phyloP scores from a whole-genome alignment of 2,888 invertebrate species.

The Drosophila mimica region DNA sequence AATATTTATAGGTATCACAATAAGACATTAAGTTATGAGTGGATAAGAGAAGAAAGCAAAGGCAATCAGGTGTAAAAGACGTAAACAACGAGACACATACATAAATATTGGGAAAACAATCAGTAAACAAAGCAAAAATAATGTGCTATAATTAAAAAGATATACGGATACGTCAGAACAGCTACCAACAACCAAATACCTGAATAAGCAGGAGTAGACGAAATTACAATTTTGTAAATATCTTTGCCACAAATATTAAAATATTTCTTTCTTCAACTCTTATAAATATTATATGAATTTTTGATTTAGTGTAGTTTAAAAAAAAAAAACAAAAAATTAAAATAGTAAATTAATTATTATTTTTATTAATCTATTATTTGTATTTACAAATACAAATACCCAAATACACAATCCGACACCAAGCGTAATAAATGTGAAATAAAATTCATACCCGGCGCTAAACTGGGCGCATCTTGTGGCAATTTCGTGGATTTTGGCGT shows the following conservation, averaged over 20 bases:
- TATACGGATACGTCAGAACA: not conserved
- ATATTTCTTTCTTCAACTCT: not conserved
- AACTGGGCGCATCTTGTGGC: slow-evolving; percentile 50
- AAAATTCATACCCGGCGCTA: slow-evolving; percentile 54
- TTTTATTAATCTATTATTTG: not conserved
- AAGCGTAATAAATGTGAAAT: not conserved
- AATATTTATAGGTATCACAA: slow-evolving; percentile 25
- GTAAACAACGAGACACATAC: slow-evolving; percentile 1
- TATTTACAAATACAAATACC: not conserved
- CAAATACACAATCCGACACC: slow-evolving; percentile 8
- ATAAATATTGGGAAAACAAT: not conserved
- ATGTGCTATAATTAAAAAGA: slow-evolving; percentile 2
- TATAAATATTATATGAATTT: not conserved
- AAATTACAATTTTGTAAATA: not conserved
- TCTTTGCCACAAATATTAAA: not conserved
- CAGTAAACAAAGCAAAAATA: not conserved
- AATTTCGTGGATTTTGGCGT: slow-evolving; percentile 14
- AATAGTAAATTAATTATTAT: too few species aligned
- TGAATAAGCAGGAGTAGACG: not conserved
- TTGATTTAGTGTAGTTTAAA: not conserved
- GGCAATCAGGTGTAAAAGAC: slow-evolving; percentile 2
- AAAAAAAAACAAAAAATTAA: too few species aligned
- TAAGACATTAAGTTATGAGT: slow-evolving; percentile 23
- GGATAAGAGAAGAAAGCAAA: not conserved
- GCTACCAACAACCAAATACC: slow-evolving; percentile 4